Conservation (phyloP, 2,888 invertebrate genomes). For the Teleogryllus oceanicus region DNA sequence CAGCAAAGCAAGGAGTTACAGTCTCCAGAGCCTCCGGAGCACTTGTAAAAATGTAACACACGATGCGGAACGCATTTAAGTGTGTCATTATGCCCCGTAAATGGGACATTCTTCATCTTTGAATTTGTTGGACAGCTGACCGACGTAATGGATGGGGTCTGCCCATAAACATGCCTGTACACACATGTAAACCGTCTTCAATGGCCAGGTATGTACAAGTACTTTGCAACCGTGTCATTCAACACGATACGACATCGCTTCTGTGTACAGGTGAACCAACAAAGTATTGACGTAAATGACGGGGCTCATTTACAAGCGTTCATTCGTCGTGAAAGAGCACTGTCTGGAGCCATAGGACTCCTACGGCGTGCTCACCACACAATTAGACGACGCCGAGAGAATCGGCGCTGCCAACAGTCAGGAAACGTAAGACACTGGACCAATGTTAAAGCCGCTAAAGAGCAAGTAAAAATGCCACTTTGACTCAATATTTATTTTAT, state of each 20-base stretch:
- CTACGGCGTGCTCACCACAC: no score
- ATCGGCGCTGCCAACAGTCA: no score
- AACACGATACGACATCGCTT: background rate
- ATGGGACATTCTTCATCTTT: conserved; percentile 3
- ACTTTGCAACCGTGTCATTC: conserved; percentile 6
- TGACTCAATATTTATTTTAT: no score
- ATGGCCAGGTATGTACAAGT: background rate
- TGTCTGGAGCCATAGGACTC: no score
- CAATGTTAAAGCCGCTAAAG: no score
- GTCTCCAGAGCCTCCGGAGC: background rate
- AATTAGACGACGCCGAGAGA: no score
- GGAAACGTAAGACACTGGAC: no score
- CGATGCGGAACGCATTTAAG: conserved; percentile 18
- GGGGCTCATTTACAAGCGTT: no score
- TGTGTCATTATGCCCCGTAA: background rate
- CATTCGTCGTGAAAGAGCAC: no score
- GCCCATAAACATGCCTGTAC: conserved; percentile 18
- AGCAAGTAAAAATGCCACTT: no score
- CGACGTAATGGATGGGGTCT: conserved; percentile 5
- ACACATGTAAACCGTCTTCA: conserved; percentile 4
- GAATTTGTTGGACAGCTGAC: background rate
- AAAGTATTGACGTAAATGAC: no score
- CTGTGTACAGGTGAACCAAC: background rate
- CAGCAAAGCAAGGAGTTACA: background rate
- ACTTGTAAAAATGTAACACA: background rate